Conservation (phyloP, 2,113 vertebrate genomes). For the Micronisus gabar region DNA sequence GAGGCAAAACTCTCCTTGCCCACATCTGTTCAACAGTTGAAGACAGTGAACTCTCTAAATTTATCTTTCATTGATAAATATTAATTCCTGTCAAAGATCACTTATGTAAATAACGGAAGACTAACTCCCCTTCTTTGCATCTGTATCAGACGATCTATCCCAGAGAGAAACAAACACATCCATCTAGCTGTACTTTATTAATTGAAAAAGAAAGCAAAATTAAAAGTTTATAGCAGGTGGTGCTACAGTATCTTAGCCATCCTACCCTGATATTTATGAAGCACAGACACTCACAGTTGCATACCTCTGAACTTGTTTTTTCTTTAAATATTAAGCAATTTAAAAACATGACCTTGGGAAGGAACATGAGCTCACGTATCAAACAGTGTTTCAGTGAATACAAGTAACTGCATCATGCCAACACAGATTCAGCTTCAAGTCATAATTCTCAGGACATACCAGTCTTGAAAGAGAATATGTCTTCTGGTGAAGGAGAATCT, state of each 20-base stretch:
- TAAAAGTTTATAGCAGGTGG: not conserved
- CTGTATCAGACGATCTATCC: not conserved
- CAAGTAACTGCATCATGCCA: not conserved
- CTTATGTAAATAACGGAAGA: not conserved
- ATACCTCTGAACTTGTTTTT: not conserved
- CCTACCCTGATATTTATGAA: not conserved
- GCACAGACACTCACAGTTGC: not conserved
- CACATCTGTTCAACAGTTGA: not conserved
- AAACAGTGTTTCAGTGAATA: not conserved
- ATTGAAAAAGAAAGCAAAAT: not conserved
- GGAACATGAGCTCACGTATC: accelerated
- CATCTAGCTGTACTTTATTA: not conserved
- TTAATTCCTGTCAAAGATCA: not conserved
- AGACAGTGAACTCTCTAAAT: not conserved
- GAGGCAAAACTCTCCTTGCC: not conserved
- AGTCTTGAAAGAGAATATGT: not conserved
- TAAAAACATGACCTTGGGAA: not conserved
- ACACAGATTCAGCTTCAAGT: not conserved
- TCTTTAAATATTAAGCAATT: not conserved
- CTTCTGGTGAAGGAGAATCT: not conserved
- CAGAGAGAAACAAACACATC: not conserved
- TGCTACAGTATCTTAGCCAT: not conserved
- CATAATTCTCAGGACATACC: not conserved
- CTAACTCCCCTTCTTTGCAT: not conserved
- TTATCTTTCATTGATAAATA: not conserved